These are phyloP conservation scores for Polypedilum pembai DNA, from an alignment of 1,140 invertebrate species.

Conservation along the genomic window DNA sequence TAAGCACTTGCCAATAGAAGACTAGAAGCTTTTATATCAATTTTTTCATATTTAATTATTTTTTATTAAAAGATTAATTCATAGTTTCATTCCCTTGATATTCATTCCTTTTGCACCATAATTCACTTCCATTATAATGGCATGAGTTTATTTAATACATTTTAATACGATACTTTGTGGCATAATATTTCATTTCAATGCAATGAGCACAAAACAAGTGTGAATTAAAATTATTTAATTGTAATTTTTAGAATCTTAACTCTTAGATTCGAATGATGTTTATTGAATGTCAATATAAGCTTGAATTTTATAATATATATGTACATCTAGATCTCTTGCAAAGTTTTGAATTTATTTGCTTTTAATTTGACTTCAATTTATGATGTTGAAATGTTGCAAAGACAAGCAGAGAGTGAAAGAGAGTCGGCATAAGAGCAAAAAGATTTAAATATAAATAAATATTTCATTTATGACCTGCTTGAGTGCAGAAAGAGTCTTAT, in stretches of 20 bases:
- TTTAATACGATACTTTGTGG: constrained; percentile 2
- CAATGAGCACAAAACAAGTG: background rate
- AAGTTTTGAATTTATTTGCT: constrained; percentile 13
- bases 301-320: too few species aligned
- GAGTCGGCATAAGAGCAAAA: too few species aligned
- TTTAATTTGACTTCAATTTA: constrained; percentile 28
- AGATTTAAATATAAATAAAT: too few species aligned
- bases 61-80: too few species aligned
- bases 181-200: background rate
- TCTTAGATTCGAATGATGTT: too few species aligned
- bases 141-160: background rate
- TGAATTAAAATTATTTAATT: background rate
- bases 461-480: too few species aligned
- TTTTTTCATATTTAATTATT: too few species aligned
- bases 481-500: too few species aligned
- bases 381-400: background rate
- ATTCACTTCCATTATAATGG: background rate
- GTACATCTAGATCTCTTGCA: background rate
- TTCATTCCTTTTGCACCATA: background rate
- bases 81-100: background rate
- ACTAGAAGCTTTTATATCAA: too few species aligned
- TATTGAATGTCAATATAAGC: too few species aligned
- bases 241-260: too few species aligned
- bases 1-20: too few species aligned
- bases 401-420: background rate